Evolutionary conservation across 2,888 invertebrate genomes (phyloP), one percentile per base, ranked within the genome.

Genomic region (Amphipoea oculea): DNA sequence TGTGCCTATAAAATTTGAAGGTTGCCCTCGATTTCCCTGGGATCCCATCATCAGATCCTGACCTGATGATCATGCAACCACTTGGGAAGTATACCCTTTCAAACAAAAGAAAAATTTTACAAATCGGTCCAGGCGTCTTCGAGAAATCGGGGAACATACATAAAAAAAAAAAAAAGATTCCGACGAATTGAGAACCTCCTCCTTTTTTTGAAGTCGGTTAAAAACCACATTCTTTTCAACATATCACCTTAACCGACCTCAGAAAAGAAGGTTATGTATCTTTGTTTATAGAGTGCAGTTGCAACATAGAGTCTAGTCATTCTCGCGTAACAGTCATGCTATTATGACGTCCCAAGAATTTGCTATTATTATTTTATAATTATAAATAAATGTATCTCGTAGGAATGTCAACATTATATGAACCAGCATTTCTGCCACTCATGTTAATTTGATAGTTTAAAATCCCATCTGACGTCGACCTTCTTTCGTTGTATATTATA

Each of bases 351-450:
- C 14, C 0, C 4, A 20, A 36, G 7, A 71, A 71, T 36, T 42
- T 62, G 12, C 71, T 17, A 71, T 63, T 80, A 51, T 76, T 23
- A 51, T 51, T 17, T 40, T n/a, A 40, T 23, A 29, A 45, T 72
- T 51, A 62, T 71, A 12, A 12, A 63, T 63, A 70, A 54, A 54
- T 4, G 9, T 36, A 14, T 54, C 42, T 51, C 0, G 11, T 4
- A 60, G 11, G 12, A n/a, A 20, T 14, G 3, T 69, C 36, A 62
- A 79, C 29, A 62, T 42, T 60, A 20, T 68, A 51, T 54, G 62
- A 78, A 11, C 79, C 79, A 62, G 62, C 29, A 42, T 36, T 78
- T 78, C 48, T 45, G 36, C 11, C 36, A 45, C 20, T 68, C 23
- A 7, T 36, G 17, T 17, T 36, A 17, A 29, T 11, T 5, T 60